Evolutionary conservation across 2,797 vertebrate genomes (phyloP), one percentile per base, ranked within the genome.

Genomic region (Microhierax caerulescens): DNA sequence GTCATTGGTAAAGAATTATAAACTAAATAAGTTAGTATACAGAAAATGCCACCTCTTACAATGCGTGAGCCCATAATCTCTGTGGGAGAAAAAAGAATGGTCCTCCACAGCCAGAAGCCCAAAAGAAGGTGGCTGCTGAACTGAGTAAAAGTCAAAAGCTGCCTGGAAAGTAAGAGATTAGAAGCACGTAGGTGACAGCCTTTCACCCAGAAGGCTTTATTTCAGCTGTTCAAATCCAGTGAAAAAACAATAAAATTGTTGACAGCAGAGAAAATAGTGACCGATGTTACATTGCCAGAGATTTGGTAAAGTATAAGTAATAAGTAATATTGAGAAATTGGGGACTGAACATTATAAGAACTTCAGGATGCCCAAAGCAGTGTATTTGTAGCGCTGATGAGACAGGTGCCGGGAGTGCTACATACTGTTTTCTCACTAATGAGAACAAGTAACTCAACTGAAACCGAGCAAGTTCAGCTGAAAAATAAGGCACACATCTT

Each of bases 221-320:
- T 92, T 91, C 51, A 68, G 8, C 53, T 77, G 13, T 77, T 85
- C 51, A 67, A 41, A 79, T 56, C n/a, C 34, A 87, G 51, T 64
- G 51, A 72, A 85, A 84, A 90, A 90, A 4, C 37, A 87, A 47
- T 60, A 77, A 79, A 85, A 74, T 34, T 36, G 9, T 9, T 63
- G 43, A 73, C 75, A 77, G 60, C 45, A 91, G 63, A 80, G 36
- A 63, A 93, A 95, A 70, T 25, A 56, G 60, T 77, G 60, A 80
- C 72, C n/a, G 34, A 1, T 39, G 45, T 60, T 79, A 53, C 3
- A 6, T 54, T 88, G 61, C 82, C 77, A 86, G 72, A 85, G 48
- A 60, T 56, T 57, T 69, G 50, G 32, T 86, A 56, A 84, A 67
- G 36, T 88, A 13, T 37, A 84, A 84, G 8, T 30, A 56, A 34